A percentile compares a stretch with the other conserved stretches of the same genome.
phyloP scores from a whole-genome alignment of 2,888 invertebrate species.

The Ornithoptera alexandrae region DNA sequence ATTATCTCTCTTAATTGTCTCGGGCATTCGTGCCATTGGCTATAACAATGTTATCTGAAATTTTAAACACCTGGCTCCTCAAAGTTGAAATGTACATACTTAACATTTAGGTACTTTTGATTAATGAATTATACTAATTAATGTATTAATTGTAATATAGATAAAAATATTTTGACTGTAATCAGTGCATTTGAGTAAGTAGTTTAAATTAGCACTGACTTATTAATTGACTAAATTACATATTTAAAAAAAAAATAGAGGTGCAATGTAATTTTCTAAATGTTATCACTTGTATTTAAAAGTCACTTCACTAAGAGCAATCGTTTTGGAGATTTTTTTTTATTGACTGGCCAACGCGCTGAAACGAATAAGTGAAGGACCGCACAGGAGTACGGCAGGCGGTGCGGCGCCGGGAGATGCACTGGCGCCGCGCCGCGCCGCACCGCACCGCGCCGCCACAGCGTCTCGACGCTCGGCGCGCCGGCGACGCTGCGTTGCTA shows the following conservation, averaged over 20 bases:
- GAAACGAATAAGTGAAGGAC: constrained; percentile 34
- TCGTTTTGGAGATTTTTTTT: constrained; percentile 6
- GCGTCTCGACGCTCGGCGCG: constrained; percentile 68
- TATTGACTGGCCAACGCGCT: constrained; percentile 6
- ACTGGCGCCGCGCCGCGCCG: constrained; percentile 57
- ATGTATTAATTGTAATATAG: not conserved
- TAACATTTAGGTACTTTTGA: not conserved
- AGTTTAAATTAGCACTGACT: not conserved
- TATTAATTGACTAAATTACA: not conserved
- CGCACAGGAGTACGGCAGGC: constrained; percentile 6
- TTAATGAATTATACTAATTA: not conserved
- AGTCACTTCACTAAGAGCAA: constrained; percentile 19
- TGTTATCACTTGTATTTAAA: constrained; percentile 12
- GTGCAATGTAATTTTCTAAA: constrained; percentile 1
- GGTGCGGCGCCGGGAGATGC: constrained; percentile 52
- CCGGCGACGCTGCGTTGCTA: constrained; percentile 71
- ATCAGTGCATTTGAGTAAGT: not conserved
- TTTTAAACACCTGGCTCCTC: constrained; percentile 11
- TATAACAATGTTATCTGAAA: constrained; percentile 22
- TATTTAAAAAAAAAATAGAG: not conserved
- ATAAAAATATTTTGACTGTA: not conserved
- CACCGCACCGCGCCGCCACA: constrained; percentile 40
- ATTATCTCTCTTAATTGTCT: constrained; percentile 43
- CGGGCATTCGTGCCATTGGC: constrained; percentile 22
- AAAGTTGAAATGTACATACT: constrained; percentile 1